Evolutionary conservation across 2,797 vertebrate genomes (phyloP).

Genomic region (Melanotaenia pygmaea): DNA sequence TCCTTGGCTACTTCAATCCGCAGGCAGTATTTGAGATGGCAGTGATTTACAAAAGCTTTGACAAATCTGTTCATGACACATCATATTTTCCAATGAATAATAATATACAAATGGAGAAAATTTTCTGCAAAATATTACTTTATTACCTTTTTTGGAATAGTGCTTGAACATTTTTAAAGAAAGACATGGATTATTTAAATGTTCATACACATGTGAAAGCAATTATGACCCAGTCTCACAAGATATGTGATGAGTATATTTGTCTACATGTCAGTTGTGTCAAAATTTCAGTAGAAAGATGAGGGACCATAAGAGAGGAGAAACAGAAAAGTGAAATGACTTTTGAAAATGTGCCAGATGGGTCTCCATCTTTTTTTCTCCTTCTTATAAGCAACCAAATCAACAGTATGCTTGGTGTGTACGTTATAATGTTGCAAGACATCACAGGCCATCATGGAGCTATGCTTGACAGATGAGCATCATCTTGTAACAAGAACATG

Average conservation of each 20-base stretch:
- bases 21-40: slow-evolving; percentile 2
- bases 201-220: too few species aligned
- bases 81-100: background rate
- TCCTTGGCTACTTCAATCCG: slow-evolving; percentile 4
- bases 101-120: background rate
- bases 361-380: background rate
- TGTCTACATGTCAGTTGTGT: background rate
- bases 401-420: background rate
- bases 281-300: background rate
- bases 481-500: background rate
- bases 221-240: background rate
- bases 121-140: background rate
- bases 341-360: background rate
- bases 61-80: slow-evolving; percentile 1
- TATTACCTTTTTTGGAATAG: too few species aligned
- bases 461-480: background rate
- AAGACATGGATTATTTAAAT: too few species aligned
- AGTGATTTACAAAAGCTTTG: background rate
- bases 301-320: background rate
- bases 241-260: background rate
- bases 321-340: background rate
- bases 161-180: too few species aligned
- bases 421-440: background rate
- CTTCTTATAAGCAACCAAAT: background rate
- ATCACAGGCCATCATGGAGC: background rate